Percentiles rank a stretch among this genome's conserved stretches.
Evolutionary conservation across 2,888 invertebrate species (phyloP).

Genomic region (Resseliella maxima): DNA sequence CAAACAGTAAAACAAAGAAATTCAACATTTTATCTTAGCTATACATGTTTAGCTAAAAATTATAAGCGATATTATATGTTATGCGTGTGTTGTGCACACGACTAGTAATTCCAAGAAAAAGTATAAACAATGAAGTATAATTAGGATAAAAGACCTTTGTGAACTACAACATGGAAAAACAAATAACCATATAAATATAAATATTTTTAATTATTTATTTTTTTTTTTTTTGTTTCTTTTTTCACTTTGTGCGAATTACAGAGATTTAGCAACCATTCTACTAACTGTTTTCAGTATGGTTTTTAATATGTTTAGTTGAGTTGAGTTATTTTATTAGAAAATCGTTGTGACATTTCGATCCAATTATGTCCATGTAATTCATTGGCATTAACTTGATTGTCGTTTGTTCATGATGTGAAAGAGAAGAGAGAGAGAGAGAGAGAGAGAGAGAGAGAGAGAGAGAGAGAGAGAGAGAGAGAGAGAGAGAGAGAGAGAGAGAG

Average conservation of each 20-base stretch:
- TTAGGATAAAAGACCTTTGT: slow-evolving; percentile 12
- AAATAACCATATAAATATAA: background rate
- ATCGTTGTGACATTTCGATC: background rate
- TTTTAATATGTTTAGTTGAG: background rate
- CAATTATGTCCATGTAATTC: slow-evolving; percentile 9
- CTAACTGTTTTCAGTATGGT: background rate
- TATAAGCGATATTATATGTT: too few relatives aligned
- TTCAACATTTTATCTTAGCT: too few relatives aligned
- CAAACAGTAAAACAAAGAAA: too few relatives aligned
- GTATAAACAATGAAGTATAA: background rate
- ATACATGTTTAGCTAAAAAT: too few relatives aligned
- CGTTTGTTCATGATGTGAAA: background rate
- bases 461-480: too few relatives aligned
- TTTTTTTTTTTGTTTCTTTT: too few relatives aligned
- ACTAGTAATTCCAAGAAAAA: background rate
- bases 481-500: too few relatives aligned
- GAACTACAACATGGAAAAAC: too few relatives aligned
- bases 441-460: too few relatives aligned
- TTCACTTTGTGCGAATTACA: background rate
- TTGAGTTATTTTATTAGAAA: slow-evolving; percentile 25
- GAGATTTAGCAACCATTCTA: background rate
- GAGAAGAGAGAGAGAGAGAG: background rate
- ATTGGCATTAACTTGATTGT: slow-evolving; percentile 48
- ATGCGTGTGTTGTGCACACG: too few relatives aligned
- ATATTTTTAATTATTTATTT: slow-evolving; percentile 34